Evolutionary conservation across 2,888 invertebrate genomes (phyloP), one percentile per base, ranked within the genome.

Genomic region (Alitta virens): DNA sequence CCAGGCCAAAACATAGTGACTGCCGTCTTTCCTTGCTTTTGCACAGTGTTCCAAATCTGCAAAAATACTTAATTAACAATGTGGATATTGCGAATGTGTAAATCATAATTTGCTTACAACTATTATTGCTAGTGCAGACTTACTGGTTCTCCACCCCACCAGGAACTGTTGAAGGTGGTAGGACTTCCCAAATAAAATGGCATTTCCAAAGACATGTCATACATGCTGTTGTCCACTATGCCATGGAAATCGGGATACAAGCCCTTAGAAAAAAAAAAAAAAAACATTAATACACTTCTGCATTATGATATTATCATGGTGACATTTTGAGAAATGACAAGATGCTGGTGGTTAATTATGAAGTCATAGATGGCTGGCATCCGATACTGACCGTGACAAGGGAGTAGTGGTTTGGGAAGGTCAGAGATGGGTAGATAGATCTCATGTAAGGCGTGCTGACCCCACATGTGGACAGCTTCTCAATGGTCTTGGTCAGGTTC

Each of bases 241-340:
- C 84, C 84, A 69, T 84, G 80, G 14, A 76, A 74, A 62, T 80
- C 78, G 7, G 81, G 80, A 67, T 82, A 79, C 62, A 82, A 65
- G 3, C 82, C 80, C 80, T 79, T 51, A 7, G 23, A 40, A 16
- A 62, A 25, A 38, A n/a, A 21, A 40, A 27, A 21, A 50, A 40
- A 21, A 33, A 16, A 33, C 33, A 7, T 7, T 33, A 7, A 33
- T 7, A 33, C 33, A 33, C 12, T 7, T 33, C 33, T 33, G 33
- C 33, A 7, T 7, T 7, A 33, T 7, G 33, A 33, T 33, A 33
- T 33, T 33, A 33, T 7, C 33, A 5, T 33, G 33, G 33, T 5
- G 7, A 33, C 33, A 33, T 33, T 33, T 5, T 5, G 33, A 33
- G 33, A 12, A 33, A 12, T 5, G 33, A 12, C 33, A 33, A 5